Base-by-base conservation (phyloP, 1,140 invertebrate species). In the Lepidotrigona ventralis region DNA sequence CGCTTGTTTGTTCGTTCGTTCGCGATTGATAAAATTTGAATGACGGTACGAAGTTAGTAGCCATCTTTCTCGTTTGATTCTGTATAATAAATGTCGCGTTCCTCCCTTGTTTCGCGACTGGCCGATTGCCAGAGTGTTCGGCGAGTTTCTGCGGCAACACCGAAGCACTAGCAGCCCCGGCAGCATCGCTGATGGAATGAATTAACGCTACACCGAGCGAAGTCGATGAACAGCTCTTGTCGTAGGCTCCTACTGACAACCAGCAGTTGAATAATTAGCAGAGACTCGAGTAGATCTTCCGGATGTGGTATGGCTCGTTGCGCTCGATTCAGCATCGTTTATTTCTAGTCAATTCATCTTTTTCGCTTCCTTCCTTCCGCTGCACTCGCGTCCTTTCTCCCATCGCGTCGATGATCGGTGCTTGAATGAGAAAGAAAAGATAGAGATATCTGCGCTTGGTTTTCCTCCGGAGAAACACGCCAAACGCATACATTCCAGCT, bases 261-360 rank as follows among this genome's bases (percentile, higher is more conserved):
- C 72, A 63, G 46, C 74, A 63, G 71, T 39, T 26, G 74, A 82
- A 85, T 85, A 78, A 88, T 88, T 85, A 82, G 71, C 70, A 54
- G 72, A 73, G n/a, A 21, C 66, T 72, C 54, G 71, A 70, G 60
- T 74, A 33, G 39, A 68, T 78, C 51, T 29, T n/a, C 58, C 26
- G 29, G 51, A 63, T 58, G 5, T 26, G 39, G 23, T 58, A 3
- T 26, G 39, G 23, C 46, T 33, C 23, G 23, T 53, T 39, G 54
- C 58, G 74, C 81, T 58, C 66, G n/a, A 85, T 87, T 79, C n/a
- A 72, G 21, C 46, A 81, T 87, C 74, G 74, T 51, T 82, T 81
- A 80, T 21, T 26, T 68, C 33, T 15, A 54, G 23, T 21, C 33
- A 12, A 77, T 83, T 72, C 66, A 33, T 79, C 39, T 26, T 64